These are phyloP conservation scores for Pseudocheirus occidentalis DNA, from an alignment of 2,797 vertebrate genomes.

Conservation along the genomic window DNA sequence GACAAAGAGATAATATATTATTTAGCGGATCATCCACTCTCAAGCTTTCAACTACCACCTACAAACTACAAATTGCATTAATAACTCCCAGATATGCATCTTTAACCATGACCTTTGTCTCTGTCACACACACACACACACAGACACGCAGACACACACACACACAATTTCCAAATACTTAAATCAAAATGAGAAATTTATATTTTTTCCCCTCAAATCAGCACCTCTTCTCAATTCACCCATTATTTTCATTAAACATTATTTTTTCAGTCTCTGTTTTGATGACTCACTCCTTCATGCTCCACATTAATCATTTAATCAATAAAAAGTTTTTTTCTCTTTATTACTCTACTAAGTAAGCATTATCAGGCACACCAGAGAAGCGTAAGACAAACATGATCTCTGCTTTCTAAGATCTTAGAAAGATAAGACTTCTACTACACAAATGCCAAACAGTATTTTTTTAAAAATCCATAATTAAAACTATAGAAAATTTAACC, in stretches of 20 bases:
- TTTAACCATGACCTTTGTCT: not conserved
- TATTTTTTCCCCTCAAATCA: not conserved
- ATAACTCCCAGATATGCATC: not conserved
- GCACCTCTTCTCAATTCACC: not conserved
- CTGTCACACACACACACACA: not conserved
- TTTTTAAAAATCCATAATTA: not conserved
- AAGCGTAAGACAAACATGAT: not conserved
- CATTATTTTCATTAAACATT: not conserved
- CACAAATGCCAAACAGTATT: not conserved
- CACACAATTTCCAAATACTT: not conserved
- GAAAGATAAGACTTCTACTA: not conserved
- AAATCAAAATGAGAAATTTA: not conserved
- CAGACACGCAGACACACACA: not conserved
- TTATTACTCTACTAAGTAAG: not conserved
- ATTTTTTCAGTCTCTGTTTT: not conserved
- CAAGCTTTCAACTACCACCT: not conserved
- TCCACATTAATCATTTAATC: not conserved
- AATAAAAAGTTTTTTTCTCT: not conserved
- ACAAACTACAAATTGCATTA: not conserved
- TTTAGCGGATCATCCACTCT: not conserved
- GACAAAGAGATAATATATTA: not conserved
- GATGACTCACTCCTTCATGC: not conserved
- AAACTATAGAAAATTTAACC: not conserved
- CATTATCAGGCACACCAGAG: not conserved
- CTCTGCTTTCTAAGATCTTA: not conserved